A percentile compares a stretch with the other conserved stretches of the same genome.
Evolutionary conservation across 2,797 vertebrate genomes (phyloP).

Genomic region (Sebastes glaucus): DNA sequence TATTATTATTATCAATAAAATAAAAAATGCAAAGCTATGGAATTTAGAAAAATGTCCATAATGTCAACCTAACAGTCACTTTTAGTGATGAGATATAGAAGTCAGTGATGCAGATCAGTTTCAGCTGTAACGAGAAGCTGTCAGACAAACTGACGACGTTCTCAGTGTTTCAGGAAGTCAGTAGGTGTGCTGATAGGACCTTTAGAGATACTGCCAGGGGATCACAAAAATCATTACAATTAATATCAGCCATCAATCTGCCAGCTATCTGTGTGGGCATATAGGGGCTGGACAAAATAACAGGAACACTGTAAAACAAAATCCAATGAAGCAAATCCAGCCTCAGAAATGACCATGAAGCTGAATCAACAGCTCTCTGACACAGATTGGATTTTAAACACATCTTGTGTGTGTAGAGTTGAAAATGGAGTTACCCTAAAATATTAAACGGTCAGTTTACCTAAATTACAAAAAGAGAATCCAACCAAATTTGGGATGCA

Average conservation of each 20-base stretch:
- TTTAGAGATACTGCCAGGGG: not conserved
- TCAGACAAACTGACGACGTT: not conserved
- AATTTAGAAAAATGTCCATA: not conserved
- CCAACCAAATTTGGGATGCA: too few species aligned
- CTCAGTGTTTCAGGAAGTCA: not conserved
- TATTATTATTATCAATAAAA: too few species aligned
- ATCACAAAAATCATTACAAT: not conserved
- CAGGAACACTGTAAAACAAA: not conserved
- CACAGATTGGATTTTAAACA: not conserved
- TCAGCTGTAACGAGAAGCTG: too few species aligned
- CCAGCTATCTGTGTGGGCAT: not conserved
- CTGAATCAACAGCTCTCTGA: not conserved
- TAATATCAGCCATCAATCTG: constrained; percentile 16
- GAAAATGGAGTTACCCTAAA: not conserved
- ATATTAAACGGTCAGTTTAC: not conserved
- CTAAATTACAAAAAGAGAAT: not conserved
- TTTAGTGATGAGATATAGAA: too few species aligned
- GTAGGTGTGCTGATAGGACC: not conserved
- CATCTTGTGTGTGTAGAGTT: not conserved
- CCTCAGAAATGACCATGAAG: not conserved
- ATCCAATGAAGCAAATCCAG: not conserved
- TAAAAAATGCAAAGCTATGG: not conserved
- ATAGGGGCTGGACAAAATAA: not conserved
- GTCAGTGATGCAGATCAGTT: too few species aligned
- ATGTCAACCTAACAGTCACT: too few species aligned